phyloP scores from a whole-genome alignment of 64 coral and sea anemone species.

The Dendrophyllia cribrosa region DNA sequence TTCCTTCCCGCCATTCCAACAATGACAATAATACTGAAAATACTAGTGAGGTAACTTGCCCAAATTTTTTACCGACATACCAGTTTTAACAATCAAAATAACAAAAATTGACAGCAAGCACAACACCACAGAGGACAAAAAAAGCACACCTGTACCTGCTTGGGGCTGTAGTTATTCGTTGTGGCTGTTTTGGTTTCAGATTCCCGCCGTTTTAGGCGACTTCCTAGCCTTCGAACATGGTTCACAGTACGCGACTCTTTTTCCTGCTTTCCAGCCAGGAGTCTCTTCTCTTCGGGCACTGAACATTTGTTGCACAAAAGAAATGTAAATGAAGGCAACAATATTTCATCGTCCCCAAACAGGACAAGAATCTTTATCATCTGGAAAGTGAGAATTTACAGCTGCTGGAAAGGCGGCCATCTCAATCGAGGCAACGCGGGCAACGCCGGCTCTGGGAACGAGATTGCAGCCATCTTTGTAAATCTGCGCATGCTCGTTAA shows the following conservation, averaged over 20 bases:
- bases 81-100: too few relatives aligned
- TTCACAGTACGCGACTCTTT: conserved; percentile 18
- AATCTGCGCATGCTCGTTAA: conserved; percentile 31
- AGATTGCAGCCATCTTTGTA: too few relatives aligned
- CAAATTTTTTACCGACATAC: too few relatives aligned
- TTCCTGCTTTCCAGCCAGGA: conserved; percentile 8
- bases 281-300: conserved; percentile 5
- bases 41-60: too few relatives aligned
- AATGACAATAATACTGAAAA: too few relatives aligned
- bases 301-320: conserved; percentile 22
- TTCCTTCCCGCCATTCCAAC: too few relatives aligned
- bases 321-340: background rate
- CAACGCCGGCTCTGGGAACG: too few relatives aligned
- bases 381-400: background rate
- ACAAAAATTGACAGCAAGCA: too few relatives aligned
- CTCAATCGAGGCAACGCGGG: background rate
- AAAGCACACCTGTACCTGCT: too few relatives aligned
- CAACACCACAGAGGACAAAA: too few relatives aligned
- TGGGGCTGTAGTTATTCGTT: background rate
- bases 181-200: background rate
- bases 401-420: conserved; percentile 1
- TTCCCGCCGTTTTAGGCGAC: background rate
- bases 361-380: background rate
- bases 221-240: background rate
- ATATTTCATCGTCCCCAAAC: background rate